Evolutionary conservation across 2,888 invertebrate genomes (phyloP).

Genomic region (Brachyopa scutellaris): DNA sequence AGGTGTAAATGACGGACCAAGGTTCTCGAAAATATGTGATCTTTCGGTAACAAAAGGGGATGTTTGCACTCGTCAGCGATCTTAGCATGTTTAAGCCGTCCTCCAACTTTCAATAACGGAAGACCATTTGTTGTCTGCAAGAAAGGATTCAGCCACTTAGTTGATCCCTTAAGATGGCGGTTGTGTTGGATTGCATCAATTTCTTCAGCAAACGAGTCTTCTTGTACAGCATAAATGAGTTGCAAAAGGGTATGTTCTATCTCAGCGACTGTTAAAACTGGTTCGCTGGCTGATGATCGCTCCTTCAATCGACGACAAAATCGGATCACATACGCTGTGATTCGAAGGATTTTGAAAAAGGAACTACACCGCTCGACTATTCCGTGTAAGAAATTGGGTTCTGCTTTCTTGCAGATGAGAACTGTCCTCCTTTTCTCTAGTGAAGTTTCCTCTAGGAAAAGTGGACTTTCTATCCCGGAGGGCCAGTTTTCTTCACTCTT

Average conservation of each 20-base stretch:
- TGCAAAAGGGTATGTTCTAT: no score
- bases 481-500: slow-evolving; percentile 1
- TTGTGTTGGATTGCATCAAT: background rate
- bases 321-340: background rate
- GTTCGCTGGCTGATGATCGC: no score
- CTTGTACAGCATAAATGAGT: no score
- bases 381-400: background rate
- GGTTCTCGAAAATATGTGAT: no score
- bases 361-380: background rate
- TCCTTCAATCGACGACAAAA: background rate
- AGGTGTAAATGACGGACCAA: no score
- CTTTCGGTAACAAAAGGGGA: no score
- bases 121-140: background rate
- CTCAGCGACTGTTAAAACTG: no score
- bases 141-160: background rate
- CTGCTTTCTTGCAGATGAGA: background rate
- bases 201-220: background rate
- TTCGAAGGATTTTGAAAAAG: background rate
- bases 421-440: background rate
- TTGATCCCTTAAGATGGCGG: background rate
- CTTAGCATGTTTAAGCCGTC: background rate
- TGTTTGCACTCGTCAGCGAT: slow-evolving; percentile 11
- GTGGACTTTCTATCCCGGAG: background rate
- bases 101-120: background rate
- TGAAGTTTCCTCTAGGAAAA: background rate